Base-by-base conservation (phyloP, 2,888 invertebrate genomes). In the Cryptocheilus praepositus region DNA sequence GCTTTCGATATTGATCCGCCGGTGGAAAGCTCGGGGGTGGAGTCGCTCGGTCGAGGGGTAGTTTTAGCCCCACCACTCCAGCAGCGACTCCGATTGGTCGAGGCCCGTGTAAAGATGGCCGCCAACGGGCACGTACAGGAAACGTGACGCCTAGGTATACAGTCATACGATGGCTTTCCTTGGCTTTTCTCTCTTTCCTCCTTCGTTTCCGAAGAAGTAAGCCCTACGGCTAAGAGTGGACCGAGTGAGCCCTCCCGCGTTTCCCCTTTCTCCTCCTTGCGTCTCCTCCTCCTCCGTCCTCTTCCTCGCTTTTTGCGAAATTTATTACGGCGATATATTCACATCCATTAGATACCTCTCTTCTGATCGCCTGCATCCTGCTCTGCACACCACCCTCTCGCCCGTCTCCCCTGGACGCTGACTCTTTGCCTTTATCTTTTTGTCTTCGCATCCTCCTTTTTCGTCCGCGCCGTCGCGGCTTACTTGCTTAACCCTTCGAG, bases 261-360 rank as follows among this genome's bases (percentile, higher is more conserved):
- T 56, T 8, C 11, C 36, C 36, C 61, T 54, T 49, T 62, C 56
- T 19, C 64, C 66, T 64, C 64, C 53, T 57, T 19, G 53, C 56
- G 19, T 61, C 66, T 64, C 64, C 53, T 57, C 16, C 49, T 54
- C 64, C 67, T 67, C 70, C 61, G 61, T 46, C 55, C 70, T 54
- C 54, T 56, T 56, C 61, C 64, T 73, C 70, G 83, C 83, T 88
- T 88, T 88, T 88, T 86, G 83, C 82, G 80, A 84, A 88, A 87
- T 88, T 89, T 89, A 88, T 88, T 87, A 82, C 88, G 49, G 84
- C 87, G 85, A 89, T 88, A 89, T 88, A 89, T 88, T 88, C 88
- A 83, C 88, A 85, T 89, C 88, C 88, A 88, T 88, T 88, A 87
- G 88, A 86, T 83, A 84, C 80, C 82, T 81, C 80, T 81, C 80